Evolutionary conservation across 35 echinoderm and acorn worm species (phyloP).

Genomic region (Ophiothrix spiculata): DNA sequence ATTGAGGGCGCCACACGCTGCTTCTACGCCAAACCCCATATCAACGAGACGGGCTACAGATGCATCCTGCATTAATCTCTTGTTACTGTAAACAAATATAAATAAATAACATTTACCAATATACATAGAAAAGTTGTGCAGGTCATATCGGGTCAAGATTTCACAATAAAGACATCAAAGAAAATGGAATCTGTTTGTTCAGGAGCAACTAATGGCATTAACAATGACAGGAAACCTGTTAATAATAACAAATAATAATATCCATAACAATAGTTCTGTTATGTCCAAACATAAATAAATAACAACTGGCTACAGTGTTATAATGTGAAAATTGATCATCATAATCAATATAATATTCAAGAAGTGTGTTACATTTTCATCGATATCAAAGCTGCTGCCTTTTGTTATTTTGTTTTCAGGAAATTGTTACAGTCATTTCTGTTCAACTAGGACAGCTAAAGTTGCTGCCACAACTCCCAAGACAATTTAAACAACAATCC

Average conservation of each 20-base stretch:
- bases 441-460: too few relatives aligned
- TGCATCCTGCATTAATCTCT: constrained; percentile 36
- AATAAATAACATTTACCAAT: too few relatives aligned
- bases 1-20: constrained; percentile 36
- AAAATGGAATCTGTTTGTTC: neutral
- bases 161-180: neutral
- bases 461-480: too few relatives aligned
- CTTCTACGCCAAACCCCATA: constrained; percentile 37
- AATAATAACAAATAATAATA: neutral
- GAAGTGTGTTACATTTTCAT: too few relatives aligned
- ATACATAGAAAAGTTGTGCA: too few relatives aligned
- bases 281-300: neutral
- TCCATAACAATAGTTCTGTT: neutral
- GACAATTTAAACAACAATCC: too few relatives aligned
- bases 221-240: neutral
- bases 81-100: neutral
- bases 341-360: neutral
- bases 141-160: neutral
- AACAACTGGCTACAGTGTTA: neutral
- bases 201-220: constrained; percentile 7
- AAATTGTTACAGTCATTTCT: too few relatives aligned
- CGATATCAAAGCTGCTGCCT: too few relatives aligned
- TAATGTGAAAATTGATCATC: neutral
- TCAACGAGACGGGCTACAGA: constrained; percentile 30
- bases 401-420: too few relatives aligned